phyloP scores from a whole-genome alignment of 2,113 vertebrate species.

The Perca schrenkii region DNA sequence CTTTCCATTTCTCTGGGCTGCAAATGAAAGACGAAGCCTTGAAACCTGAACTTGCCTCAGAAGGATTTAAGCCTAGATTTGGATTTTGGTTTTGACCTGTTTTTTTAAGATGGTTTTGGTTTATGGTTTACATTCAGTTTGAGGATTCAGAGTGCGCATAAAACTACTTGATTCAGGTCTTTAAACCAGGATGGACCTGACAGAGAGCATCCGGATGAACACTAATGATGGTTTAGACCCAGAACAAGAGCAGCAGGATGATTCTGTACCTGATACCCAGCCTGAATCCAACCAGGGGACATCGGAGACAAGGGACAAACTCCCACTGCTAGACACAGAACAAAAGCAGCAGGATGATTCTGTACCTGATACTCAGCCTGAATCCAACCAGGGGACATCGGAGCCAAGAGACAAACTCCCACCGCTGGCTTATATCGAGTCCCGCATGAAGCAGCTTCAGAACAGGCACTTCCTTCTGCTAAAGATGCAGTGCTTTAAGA shows the following conservation, averaged over 20 bases:
- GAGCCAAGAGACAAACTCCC: background rate
- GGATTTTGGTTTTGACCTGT: background rate
- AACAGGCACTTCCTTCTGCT: conserved; percentile 49
- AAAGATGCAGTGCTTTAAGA: conserved; percentile 33
- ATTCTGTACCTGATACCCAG: background rate
- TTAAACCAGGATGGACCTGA: conserved; percentile 3
- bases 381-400: background rate
- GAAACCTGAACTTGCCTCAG: background rate
- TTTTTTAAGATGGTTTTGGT: background rate
- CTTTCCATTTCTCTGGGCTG: background rate
- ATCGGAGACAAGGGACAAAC: background rate
- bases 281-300: background rate
- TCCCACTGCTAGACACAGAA: background rate
- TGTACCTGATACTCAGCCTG: background rate
- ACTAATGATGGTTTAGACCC: rapidly evolving
- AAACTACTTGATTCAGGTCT: conserved; percentile 1
- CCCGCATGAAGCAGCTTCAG: conserved; percentile 61
- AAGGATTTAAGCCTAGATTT: background rate
- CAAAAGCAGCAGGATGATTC: background rate
- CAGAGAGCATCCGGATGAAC: rapidly evolving
- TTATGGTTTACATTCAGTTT: background rate
- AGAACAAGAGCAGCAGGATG: background rate
- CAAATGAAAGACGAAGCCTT: background rate
- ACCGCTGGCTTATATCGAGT: conserved; percentile 7
- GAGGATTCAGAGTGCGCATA: background rate